Evolutionary conservation across 2,113 vertebrate genomes (phyloP), one percentile per base, ranked within the genome.

Genomic region (Micronisus gabar): DNA sequence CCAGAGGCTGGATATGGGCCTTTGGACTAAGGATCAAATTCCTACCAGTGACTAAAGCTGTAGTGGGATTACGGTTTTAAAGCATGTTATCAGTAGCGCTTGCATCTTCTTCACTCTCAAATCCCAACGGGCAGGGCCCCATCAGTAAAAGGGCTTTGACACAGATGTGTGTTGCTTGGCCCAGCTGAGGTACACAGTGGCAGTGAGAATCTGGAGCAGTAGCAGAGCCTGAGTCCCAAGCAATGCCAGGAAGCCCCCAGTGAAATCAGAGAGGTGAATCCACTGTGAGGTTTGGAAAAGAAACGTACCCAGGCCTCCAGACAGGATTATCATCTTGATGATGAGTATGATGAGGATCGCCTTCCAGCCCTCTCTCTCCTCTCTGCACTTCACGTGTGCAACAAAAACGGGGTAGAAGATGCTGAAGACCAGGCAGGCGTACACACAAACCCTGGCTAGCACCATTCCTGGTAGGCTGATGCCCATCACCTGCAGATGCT

Each of bases 241-340:
- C 79, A 98, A 93, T 34, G 98, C 96, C 17, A 90, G 58, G 61
- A 97, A 98, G 50, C 91, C 97, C 4, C 80, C 89, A 20, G 96
- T 95, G 58, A 97, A 90, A 47, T 98, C 93, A 20, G 93, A 86
- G 34, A 10, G 55, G 7, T 65, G 32, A 94, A 98, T 34, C 98
- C 98, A 98, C 20, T 16, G 56, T 1, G 50, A 95, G 11, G 68
- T 88, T 27, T 83, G 86, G 43, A 38, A 53, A 58, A 98, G 59
- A 93, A 98, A 97, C 18, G 81, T 82, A 68, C 71, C 55, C 38
- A 98, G 56, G 53, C 97, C 98, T 2, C 78, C 20, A 15, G 88
- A 68, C 78, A 98, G 80, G 10, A 97, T 67, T 34, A 45, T 3
- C 1, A 6, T 29, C 10, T 96, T 59, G 5, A 23, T 10, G 4